Evolutionary conservation across 1,140 invertebrate species (phyloP), one percentile per base, ranked within the genome.

Genomic region (Chironomus striatipennis): DNA sequence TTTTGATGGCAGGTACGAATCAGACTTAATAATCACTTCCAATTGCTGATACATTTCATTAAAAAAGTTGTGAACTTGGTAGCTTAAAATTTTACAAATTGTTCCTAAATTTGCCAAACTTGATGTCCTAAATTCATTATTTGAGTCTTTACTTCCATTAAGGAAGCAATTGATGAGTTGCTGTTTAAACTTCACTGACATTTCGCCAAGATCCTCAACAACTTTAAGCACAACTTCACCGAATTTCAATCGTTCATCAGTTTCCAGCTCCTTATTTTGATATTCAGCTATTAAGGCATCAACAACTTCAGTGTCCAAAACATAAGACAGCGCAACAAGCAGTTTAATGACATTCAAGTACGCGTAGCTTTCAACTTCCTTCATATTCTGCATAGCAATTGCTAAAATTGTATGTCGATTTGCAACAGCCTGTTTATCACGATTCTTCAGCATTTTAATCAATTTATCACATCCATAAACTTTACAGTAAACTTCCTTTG

Each of bases 41-140:
- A 91, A 85, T 70, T 90, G 90, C 15, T 85, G 83, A 42, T 93
- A 79, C 17, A 93, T 80, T 84, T 94, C 92, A 75, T 86, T 85
- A 57, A 91, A 81, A 73, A 90, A 85, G 76, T 85, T 83, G 57
- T 89, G 88, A 0, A 95, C 79, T 77, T 89, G 87, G 78, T 88
- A 93, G n/a, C 87, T 85, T 7, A 96, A 81, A 12, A 90, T 81
- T 76, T 87, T 86, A 78, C 92, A 94, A 9, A 94, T 78, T 82
- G 94, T 91, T 0, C 90, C 91, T 8, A 96, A 82, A 83, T 93
- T 93, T 1, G 91, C 91, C 72, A 94, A 83, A 79, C 90, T 88
- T 0, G 93, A 94, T 42, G 90, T 87, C 76, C 92, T 84, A 20
- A 95, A 85, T 65, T 92, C 81, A 73, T 86, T 79, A 78, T 92